Base-by-base conservation (phyloP, 2,888 invertebrate species). In the Harpalus rufipes region DNA sequence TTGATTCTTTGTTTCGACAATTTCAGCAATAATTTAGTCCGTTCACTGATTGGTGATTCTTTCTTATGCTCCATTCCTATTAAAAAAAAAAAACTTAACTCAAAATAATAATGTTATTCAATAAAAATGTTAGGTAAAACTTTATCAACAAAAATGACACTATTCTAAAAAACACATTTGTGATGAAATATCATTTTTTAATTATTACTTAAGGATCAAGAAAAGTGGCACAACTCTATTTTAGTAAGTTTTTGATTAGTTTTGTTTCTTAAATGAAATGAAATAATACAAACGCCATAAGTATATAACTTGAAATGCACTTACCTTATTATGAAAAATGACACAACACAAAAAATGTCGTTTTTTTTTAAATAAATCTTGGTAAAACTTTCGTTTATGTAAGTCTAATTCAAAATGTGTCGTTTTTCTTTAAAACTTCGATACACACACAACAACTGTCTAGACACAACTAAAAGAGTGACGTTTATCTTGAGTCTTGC, bases 261-360 rank as follows among this genome's bases (percentile, higher is more conserved):
- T 56, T 51, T 78, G 56, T 78, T 78, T 78, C 7, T 78, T 78
- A 78, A 83, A 21, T 21, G 21, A 21, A 21, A 3, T 21, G 21
- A 21, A 21, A 21, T 21, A 21, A 21, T 21, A 21, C 83, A 74
- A 76, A 61, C 25, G 14, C 14, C 12, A 58, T 58, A 74, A 76
- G 21, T 76, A 74, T 76, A 74, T 25, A 58, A 59, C 16, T 74
- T 56, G 61, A 83, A 83, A 61, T 76, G 74, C 12, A 72, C 74
- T 68, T 83, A 83, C 74, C 72, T 83, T 83, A 41, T 83, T 56
- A 74, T 81, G 6, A 72, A 72, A 72, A 72, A 72, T 44, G 72
- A 32, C 39, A 32, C 72, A 72, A 72, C 72, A 6, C 39, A 72
- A 61, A 61, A 12, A 7, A 61, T 61, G 61, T 61, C 61, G 61